Evolutionary conservation across 2,797 vertebrate species (phyloP).

Genomic region (Anguilla pacifica): DNA sequence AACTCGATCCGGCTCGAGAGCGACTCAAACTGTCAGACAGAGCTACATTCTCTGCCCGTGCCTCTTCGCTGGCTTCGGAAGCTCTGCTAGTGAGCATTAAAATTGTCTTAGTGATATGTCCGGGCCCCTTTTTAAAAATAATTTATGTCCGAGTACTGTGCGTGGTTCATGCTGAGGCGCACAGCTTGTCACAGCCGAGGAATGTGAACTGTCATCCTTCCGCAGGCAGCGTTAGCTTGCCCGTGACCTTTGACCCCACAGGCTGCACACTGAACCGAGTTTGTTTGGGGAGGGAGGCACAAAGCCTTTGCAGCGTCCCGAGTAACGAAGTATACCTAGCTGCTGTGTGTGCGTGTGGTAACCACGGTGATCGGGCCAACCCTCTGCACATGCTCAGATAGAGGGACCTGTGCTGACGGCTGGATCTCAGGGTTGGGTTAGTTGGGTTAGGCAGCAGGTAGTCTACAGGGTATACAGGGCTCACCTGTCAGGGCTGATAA

Average conservation of each 20-base stretch:
- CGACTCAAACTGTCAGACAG: constrained; percentile 67
- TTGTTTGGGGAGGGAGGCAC: background rate
- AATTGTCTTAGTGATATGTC: background rate
- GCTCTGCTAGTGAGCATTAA: background rate
- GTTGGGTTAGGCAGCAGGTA: too few relatives aligned
- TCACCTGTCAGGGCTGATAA: too few relatives aligned
- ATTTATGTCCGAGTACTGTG: background rate
- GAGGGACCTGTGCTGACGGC: background rate
- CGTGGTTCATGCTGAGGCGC: background rate
- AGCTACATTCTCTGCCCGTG: constrained; percentile 52
- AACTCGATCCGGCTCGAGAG: constrained; percentile 70
- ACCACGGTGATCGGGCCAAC: background rate
- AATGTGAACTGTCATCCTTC: constrained; percentile 16
- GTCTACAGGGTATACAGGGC: too few relatives aligned
- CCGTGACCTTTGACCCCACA: background rate
- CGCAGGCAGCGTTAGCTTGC: background rate
- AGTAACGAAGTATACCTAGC: background rate
- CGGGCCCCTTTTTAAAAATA: background rate
- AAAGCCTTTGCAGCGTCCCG: background rate
- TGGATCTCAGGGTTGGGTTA: background rate
- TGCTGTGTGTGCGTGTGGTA: background rate
- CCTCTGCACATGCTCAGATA: background rate
- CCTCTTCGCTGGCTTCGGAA: background rate
- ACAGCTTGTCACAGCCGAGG: background rate
- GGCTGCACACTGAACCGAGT: background rate